These are phyloP conservation scores for Sapajus apella DNA, from an alignment of 2,113 vertebrate species.

Conservation along the genomic window DNA sequence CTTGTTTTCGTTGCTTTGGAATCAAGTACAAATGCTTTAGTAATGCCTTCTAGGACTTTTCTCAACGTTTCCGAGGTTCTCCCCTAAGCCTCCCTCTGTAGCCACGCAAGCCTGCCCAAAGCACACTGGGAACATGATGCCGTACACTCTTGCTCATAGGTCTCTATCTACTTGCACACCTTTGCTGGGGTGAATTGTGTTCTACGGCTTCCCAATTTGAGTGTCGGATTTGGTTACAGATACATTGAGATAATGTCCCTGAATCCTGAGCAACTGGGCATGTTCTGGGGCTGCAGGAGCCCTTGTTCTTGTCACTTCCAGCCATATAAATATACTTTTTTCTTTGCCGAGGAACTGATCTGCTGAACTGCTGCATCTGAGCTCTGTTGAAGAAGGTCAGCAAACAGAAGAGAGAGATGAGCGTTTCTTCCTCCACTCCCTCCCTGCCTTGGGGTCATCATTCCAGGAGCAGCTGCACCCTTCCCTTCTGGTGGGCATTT, in stretches of 20 bases:
- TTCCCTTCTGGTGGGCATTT: not conserved
- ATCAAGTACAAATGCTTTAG: not conserved
- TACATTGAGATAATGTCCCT: not conserved
- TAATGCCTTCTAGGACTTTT: not conserved
- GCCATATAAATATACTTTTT: not conserved
- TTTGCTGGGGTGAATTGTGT: not conserved
- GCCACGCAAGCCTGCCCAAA: not conserved
- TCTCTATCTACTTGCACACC: not conserved
- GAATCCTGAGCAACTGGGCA: not conserved
- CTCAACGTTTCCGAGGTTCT: not conserved
- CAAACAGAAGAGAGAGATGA: not conserved
- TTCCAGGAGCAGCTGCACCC: not conserved
- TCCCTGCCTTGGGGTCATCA: not conserved
- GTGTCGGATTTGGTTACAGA: not conserved
- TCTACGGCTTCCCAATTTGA: not conserved
- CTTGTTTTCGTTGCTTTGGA: not conserved
- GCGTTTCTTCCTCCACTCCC: not conserved
- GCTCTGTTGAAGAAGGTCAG: not conserved
- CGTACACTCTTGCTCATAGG: not conserved
- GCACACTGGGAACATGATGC: too few species aligned
- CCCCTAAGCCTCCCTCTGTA: not conserved
- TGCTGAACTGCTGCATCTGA: not conserved
- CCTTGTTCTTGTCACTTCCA: not conserved
- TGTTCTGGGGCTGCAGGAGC: not conserved
- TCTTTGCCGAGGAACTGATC: not conserved